Evolutionary conservation across 2,113 vertebrate species (phyloP).

Genomic region (Dromaius novaehollandiae): DNA sequence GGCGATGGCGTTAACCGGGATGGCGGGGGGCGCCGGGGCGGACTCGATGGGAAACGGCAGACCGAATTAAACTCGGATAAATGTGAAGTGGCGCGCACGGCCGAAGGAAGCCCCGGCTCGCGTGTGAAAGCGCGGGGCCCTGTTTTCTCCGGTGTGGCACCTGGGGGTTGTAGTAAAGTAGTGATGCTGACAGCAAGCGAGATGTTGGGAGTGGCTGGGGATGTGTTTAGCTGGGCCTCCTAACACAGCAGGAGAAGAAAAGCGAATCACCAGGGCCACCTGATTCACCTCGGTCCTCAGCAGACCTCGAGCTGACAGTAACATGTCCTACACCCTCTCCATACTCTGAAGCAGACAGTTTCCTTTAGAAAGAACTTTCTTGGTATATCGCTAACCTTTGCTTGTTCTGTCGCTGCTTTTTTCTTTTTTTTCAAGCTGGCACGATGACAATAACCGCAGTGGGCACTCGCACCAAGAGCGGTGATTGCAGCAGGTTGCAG

Average conservation of each 20-base stretch:
- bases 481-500: neutral
- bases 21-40: too few relatives aligned
- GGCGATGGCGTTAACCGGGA: neutral
- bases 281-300: too few relatives aligned
- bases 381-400: neutral
- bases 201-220: neutral
- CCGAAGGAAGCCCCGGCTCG: accelerated
- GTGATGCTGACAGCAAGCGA: neutral
- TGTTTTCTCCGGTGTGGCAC: neutral
- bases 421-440: neutral
- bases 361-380: neutral
- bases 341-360: neutral
- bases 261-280: neutral
- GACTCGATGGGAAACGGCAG: accelerated
- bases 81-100: accelerated
- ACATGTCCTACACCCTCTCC: accelerated
- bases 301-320: neutral
- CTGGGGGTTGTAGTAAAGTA: accelerated
- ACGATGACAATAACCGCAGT: neutral
- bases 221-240: neutral
- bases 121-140: accelerated
- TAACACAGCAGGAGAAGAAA: neutral
- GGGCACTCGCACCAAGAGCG: neutral
- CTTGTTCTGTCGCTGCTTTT: neutral
- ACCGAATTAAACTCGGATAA: accelerated